phyloP scores from a whole-genome alignment of 2,797 vertebrate genomes.

The Halcyon smyrnensis region DNA sequence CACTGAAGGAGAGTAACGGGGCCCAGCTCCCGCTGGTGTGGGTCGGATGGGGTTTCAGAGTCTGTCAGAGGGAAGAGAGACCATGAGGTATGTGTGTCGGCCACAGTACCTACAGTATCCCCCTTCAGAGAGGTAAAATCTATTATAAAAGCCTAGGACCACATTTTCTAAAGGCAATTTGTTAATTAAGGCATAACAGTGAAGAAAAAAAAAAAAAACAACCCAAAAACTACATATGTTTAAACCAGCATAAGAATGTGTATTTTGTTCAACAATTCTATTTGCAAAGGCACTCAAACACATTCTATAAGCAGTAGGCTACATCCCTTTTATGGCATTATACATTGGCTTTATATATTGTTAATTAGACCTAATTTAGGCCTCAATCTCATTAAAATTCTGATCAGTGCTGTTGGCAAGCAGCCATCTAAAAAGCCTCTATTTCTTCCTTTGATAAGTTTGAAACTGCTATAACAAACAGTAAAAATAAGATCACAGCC shows the following conservation, averaged over 20 bases:
- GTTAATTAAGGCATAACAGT: neutral
- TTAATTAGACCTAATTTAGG: conserved; percentile 77
- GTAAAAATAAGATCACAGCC: conserved; percentile 52
- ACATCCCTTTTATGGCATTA: conserved; percentile 34
- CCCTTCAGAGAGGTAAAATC: neutral
- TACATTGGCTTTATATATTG: conserved; percentile 70
- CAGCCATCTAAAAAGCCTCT: conserved; percentile 57
- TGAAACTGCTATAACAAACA: conserved; percentile 55
- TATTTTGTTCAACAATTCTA: conserved; percentile 59
- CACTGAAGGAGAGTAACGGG: neutral
- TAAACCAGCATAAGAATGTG: conserved; percentile 28
- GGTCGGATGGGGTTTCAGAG: neutral
- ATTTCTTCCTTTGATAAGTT: conserved; percentile 63
- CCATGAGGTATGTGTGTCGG: neutral
- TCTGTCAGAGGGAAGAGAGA: fast-evolving
- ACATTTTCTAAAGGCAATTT: neutral
- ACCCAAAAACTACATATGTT: neutral
- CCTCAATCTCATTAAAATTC: conserved; percentile 76
- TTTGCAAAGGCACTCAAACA: conserved; percentile 33
- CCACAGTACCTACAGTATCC: neutral
- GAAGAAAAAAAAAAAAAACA: neutral
- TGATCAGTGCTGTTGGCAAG: conserved; percentile 70
- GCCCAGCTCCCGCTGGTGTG: neutral
- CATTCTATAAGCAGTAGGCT: conserved; percentile 19
- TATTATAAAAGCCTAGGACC: neutral